Evolutionary conservation across 2,113 vertebrate genomes (phyloP).

Genomic region (Vulpes ferrilata): DNA sequence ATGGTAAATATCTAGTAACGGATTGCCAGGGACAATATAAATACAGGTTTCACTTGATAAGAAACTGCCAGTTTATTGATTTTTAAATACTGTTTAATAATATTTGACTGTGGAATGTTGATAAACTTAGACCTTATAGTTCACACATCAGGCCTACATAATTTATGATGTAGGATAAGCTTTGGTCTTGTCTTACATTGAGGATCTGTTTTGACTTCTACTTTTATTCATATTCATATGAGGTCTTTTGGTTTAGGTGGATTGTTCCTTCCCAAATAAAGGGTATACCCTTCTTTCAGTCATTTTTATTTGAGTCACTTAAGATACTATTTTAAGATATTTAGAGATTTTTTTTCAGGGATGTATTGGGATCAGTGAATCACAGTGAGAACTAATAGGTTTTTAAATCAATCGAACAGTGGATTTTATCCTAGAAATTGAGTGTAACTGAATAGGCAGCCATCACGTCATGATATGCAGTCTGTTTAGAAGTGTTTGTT

Average conservation of each 20-base stretch:
- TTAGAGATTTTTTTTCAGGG: background rate
- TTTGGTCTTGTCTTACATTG: conserved; percentile 10
- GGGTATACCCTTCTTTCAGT: background rate
- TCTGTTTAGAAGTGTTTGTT: conserved; percentile 3
- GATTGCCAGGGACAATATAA: background rate
- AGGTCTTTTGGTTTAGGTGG: background rate
- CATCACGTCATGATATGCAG: background rate
- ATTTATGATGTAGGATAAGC: background rate
- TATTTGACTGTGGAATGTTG: background rate
- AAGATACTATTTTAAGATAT: background rate
- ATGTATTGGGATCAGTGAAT: background rate
- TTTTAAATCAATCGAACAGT: conserved; percentile 5
- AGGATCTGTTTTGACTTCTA: background rate
- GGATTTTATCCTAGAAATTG: background rate
- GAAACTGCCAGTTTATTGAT: background rate
- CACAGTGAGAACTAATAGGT: background rate
- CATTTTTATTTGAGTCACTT: conserved; percentile 38
- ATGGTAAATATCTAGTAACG: background rate
- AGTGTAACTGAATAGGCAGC: background rate
- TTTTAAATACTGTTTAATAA: background rate
- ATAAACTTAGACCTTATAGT: background rate
- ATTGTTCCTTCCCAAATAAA: background rate
- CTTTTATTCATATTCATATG: background rate
- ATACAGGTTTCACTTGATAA: conserved; percentile 23
- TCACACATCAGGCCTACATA: background rate